Percentiles rank a stretch among this genome's conserved stretches.
phyloP scores from a whole-genome alignment of 2,797 vertebrate genomes.

The Acipenser ruthenus region DNA sequence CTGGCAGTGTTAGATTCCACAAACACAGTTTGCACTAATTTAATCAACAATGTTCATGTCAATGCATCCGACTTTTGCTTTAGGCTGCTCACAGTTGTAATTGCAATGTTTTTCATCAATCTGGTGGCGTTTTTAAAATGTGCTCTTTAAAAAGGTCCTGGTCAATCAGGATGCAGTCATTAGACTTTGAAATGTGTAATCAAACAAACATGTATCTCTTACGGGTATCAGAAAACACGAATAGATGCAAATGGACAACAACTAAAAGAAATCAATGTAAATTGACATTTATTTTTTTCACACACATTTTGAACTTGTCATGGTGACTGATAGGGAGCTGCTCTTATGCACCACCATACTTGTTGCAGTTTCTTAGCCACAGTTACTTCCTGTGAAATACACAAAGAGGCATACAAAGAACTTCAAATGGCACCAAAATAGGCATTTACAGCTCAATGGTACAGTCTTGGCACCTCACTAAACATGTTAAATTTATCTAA shows the following conservation, averaged over 20 bases:
- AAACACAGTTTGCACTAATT: no score
- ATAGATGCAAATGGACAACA: conserved; percentile 1
- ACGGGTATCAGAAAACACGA: neutral
- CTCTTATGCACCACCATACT: conserved; percentile 43
- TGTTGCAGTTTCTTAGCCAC: conserved; percentile 64
- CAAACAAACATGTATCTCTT: neutral
- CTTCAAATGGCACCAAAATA: conserved; percentile 33
- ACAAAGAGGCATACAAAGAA: conserved; percentile 28
- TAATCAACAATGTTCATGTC: no score
- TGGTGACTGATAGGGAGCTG: conserved; percentile 35
- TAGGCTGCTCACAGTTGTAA: no score
- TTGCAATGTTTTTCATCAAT: no score
- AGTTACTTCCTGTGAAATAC: conserved; percentile 43
- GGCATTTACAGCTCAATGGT: conserved; percentile 32
- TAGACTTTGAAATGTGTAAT: neutral
- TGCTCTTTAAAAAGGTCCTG: no score
- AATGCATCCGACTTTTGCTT: no score
- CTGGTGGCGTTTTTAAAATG: no score
- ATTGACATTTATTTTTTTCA: conserved; percentile 38
- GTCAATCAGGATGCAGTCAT: no score
- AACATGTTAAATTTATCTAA: conserved; percentile 13
- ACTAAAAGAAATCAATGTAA: conserved; percentile 24
- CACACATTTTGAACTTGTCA: conserved; percentile 39
- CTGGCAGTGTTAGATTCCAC: no score
- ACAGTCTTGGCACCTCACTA: conserved; percentile 25